Base-by-base conservation (phyloP, 2,797 vertebrate species). In the Ctenosaura bakeri region DNA sequence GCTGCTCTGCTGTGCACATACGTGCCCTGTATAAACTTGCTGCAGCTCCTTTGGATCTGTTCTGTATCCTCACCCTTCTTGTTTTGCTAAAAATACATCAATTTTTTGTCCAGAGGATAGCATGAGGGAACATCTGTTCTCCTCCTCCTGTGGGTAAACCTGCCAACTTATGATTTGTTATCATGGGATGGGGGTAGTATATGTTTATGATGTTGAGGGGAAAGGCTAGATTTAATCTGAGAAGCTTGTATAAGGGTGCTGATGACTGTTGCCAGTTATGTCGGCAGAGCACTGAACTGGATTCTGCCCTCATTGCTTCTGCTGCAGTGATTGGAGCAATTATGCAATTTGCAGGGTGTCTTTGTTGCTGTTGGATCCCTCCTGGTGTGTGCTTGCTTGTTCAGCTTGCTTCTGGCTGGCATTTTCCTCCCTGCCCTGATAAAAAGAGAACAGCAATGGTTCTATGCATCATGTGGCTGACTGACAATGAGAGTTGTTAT, bases 1-100 rank as follows among this genome's bases (percentile, higher is more conserved):
- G 81, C 84, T 87, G n/a, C 59, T 87, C 20, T 78, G 46, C 80
- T 54, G 32, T 87, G 90, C 80, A 84, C 79, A 88, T 69, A n/a
- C 46, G 38, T 86, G 52, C 62, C 29, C 84, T 83, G 71, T 62
- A 50, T 78, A 56, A 79, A 32, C 56, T 52, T 87, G 88, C 64
- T 83, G 79, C 79, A 83, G 29, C 22, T 56, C 52, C 29, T 46
- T 26, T 76, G 71, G 26, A 29, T 82, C 64, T 86, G 13, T 88
- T 83, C 18, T 79, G 80, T 81, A 46, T 87, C 46, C 50, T n/a
- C 46, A n/a, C 54, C 82, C 20, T 84, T 73, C 73, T 20, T 83
- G 64, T 56, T 78, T 32, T 24, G 13, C 59, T 83, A 71, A 80
- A 88, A 86, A 77, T 76, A 76, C 32, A 50, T 56, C 22, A 82